Evolutionary conservation across 2,888 invertebrate species (phyloP), one percentile per base, ranked within the genome.

Genomic region (Cyaniris semiargus): DNA sequence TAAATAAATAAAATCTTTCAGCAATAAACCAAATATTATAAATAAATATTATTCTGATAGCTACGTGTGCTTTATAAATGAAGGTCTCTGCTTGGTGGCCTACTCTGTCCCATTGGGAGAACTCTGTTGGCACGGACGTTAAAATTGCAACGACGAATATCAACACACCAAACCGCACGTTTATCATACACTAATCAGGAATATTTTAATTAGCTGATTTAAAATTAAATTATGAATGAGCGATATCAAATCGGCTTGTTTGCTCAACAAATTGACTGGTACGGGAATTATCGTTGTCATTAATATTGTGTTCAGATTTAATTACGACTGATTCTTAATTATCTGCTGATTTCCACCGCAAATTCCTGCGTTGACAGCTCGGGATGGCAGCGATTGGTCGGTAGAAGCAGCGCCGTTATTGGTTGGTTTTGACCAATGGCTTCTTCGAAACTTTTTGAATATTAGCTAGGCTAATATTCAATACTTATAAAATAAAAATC

Each of bases 151-250:
- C 60, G 1, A 31, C 66, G 27, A 27, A 66, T 66, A 27, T 31
- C 66, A 66, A 31, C 66, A 66, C 27, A 66, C 15, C 13, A 66
- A 66, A 66, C 66, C 66, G 15, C 66, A 66, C 60, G 60, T 23
- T 74, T 53, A 74, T 27, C 53, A 53, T 74, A 48, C 27, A 74
- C 74, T 74, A 74, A 74, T 74, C 74, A 53, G 31, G 53, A 74
- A 74, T 74, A 72, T 72, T 44, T 74, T 74, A 74, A 74, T 74
- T 53, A 74, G 74, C 48, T 74, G 74, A 74, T 74, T 74, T 74
- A 74, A 74, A 21, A 74, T 74, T 74, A 74, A 72, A 74, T 74
- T 53, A 74, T 74, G 74, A 74, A 74, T 53, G 74, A 23, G 23
- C 38, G n/a, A 38, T 74, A 74, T 74, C 74, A 53, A 74, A 74